phyloP scores from a whole-genome alignment of 2,113 vertebrate genomes.

The Circaetus cinerascens region DNA sequence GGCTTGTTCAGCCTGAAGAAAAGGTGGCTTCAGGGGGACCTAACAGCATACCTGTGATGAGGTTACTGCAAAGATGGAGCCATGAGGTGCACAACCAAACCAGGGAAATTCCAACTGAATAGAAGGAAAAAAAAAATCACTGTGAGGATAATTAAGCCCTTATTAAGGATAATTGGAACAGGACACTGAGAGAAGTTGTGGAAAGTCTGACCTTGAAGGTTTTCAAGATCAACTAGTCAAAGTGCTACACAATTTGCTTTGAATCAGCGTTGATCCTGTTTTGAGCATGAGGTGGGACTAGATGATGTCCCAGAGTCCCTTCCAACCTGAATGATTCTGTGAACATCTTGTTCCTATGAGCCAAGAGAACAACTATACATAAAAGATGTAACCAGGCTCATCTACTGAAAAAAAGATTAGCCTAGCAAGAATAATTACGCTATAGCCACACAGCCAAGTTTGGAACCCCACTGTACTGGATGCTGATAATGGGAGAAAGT shows the following conservation, averaged over 20 bases:
- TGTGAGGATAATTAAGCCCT: background rate
- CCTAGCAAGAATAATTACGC: background rate
- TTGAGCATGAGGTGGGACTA: background rate
- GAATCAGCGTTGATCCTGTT: background rate
- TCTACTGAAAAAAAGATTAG: background rate
- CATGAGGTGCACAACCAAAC: background rate
- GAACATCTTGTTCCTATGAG: background rate
- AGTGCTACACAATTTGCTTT: background rate
- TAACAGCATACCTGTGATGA: background rate
- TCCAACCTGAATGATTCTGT: background rate
- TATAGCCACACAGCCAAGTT: background rate
- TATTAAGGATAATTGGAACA: background rate
- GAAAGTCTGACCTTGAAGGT: background rate
- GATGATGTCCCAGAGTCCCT: background rate
- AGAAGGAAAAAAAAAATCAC: background rate
- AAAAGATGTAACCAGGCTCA: background rate
- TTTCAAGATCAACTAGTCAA: background rate
- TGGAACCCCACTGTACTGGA: background rate
- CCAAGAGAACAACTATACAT: background rate
- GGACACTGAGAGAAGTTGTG: background rate
- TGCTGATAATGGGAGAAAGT: background rate
- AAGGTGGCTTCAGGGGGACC: background rate
- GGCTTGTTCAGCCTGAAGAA: background rate
- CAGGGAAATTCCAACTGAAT: background rate
- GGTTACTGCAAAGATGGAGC: background rate